phyloP scores from a whole-genome alignment of 1,140 invertebrate species.

The Thereuonema tuberculata region DNA sequence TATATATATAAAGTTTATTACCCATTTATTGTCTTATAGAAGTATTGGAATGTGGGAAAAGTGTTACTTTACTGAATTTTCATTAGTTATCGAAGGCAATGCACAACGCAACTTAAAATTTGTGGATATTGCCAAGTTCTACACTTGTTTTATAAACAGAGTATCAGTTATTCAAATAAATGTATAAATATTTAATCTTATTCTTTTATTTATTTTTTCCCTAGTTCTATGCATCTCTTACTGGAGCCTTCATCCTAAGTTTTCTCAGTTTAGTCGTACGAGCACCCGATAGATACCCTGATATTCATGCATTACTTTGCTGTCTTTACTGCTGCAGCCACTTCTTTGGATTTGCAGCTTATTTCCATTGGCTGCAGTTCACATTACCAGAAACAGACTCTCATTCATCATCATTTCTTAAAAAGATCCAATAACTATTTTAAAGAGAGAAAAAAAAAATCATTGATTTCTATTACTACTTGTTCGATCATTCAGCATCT shows the following conservation, averaged over 20 bases:
- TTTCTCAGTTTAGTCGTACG: slow-evolving; percentile 40
- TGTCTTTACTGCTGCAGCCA: slow-evolving; percentile 68
- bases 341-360: slow-evolving; percentile 64
- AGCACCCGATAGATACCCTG: slow-evolving; percentile 59
- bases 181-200: not conserved
- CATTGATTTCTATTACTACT: no score
- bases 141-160: not conserved
- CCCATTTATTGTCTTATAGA: no score
- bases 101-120: not conserved
- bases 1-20: no score
- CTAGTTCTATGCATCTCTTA: slow-evolving; percentile 44
- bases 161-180: not conserved
- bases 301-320: slow-evolving; percentile 69
- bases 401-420: no score
- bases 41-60: not conserved
- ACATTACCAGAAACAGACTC: no score
- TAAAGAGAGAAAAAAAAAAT: no score
- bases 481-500: no score
- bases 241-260: slow-evolving; percentile 45
- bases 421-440: no score
- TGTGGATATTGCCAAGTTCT: not conserved
- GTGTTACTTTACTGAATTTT: not conserved
- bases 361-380: slow-evolving; percentile 67
- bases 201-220: slow-evolving; percentile 19
- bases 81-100: not conserved